Conservation (phyloP, 2,797 vertebrate species). For the Avahi laniger region DNA sequence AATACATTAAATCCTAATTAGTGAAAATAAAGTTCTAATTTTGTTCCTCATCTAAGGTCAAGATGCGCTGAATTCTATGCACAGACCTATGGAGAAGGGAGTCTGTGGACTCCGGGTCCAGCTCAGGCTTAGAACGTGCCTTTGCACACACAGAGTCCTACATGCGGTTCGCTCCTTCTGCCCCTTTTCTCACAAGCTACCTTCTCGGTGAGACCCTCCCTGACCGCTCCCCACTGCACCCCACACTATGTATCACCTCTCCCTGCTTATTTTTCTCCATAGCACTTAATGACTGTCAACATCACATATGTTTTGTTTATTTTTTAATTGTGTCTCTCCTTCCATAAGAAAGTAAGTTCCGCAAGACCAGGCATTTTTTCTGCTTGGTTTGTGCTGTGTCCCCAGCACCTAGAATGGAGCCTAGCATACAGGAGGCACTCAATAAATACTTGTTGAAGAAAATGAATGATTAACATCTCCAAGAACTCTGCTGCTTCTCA, state of each 20-base stretch:
- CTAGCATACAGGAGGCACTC: not conserved
- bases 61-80: not conserved
- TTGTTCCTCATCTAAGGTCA: not conserved
- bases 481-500: not conserved
- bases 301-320: not conserved
- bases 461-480: not conserved
- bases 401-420: not conserved
- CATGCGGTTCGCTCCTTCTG: not conserved
- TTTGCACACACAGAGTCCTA: not conserved
- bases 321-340: not conserved
- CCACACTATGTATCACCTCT: not conserved
- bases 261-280: not conserved
- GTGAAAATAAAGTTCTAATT: conserved; percentile 29
- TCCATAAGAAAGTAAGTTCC: not conserved
- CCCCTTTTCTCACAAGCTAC: not conserved
- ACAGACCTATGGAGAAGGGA: not conserved
- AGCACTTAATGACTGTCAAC: not conserved
- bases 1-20: conserved; percentile 31
- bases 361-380: not conserved
- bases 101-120: not conserved
- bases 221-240: not conserved
- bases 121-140: not conserved
- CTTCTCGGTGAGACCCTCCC: not conserved
- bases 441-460: not conserved
- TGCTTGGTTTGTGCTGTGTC: not conserved